Evolutionary conservation across 53 echinoderm and acorn worm genomes (phyloP), one percentile per base, ranked within the genome.

Genomic region (Stichopus horrens): DNA sequence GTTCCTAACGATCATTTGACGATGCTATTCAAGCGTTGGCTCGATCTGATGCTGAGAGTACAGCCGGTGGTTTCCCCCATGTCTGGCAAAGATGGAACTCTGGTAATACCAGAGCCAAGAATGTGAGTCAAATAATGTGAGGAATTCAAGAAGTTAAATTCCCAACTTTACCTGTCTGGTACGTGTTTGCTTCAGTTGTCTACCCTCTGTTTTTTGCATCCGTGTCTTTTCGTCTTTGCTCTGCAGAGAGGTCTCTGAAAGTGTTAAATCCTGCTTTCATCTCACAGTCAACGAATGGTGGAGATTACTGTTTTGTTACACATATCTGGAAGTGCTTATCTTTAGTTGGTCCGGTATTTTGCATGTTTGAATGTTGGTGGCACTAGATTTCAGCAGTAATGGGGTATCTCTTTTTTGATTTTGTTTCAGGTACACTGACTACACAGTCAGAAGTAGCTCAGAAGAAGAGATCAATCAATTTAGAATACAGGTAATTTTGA

Each of bases 21-120:
- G 18, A 89, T 73, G 58, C 90, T 95, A 22, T 95, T 93, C 54
- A 95, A 95, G 88, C 93, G 91, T 51, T 93, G 93, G 91, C 73
- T 95, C 21, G 88, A 76, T n/a, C 90, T 88, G 8, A 79, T 92
- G 58, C 58, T 90, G 53, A 77, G 87, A 67, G 92, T 90, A 16
- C 88, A 77, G 89, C 83, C 86, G 54, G 88, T 87, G 54, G 79
- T 76, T 74, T 86, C 90, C 73, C 58, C 85, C 37, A 16, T 74
- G 51, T 52, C 89, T 53, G 86, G 76, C 57, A 91, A 86, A 58
- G 94, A 94, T 57, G 71, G 87, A 73, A 10, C 86, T 75, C 82
- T 89, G 18, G 90, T 94, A n/a, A 85, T 85, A 7, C 95, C 95
- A 53, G 93, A 93, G 57, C 95, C 95, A 13, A 90, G 93, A 93